A percentile compares a stretch with the other conserved stretches of the same genome.
phyloP scores from a whole-genome alignment of 1,140 invertebrate genomes.

The Gryllus bimaculatus region DNA sequence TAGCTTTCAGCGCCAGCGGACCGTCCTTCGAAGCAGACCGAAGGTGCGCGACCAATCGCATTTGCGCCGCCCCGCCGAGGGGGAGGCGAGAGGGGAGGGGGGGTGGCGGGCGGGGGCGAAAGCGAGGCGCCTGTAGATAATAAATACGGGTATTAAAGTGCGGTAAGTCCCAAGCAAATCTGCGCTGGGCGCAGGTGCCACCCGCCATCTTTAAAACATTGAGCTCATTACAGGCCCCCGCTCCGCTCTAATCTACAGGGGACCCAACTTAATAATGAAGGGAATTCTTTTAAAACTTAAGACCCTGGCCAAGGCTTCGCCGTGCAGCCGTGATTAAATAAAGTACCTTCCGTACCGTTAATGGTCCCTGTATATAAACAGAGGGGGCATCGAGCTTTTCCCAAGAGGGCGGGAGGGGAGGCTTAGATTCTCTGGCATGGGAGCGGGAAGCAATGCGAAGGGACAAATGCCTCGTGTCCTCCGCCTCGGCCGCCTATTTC shows the following conservation, averaged over 20 bases:
- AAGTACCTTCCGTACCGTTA: neutral
- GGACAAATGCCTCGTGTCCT: neutral
- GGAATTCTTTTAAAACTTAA: neutral
- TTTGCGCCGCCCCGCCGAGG: no score
- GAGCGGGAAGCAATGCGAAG: neutral
- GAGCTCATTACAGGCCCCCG: constrained; percentile 2
- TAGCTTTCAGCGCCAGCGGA: no score
- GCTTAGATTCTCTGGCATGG: neutral
- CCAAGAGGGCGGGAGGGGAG: neutral
- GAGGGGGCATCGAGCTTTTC: neutral
- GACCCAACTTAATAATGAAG: neutral
- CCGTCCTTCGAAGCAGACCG: no score
- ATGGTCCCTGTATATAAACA: neutral
- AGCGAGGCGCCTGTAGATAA: neutral
- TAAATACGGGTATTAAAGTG: neutral
- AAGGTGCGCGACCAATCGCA: no score
- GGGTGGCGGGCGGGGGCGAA: no score
- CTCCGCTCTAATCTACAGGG: neutral
- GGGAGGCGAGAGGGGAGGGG: no score
- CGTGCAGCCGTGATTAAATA: neutral
- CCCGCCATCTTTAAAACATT: neutral
- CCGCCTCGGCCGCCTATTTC: no score
- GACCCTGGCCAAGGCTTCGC: neutral
- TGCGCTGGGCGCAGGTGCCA: neutral
- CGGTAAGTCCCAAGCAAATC: neutral